Base-by-base conservation (phyloP, 2,797 vertebrate genomes). In the Cottoperca gobio region DNA sequence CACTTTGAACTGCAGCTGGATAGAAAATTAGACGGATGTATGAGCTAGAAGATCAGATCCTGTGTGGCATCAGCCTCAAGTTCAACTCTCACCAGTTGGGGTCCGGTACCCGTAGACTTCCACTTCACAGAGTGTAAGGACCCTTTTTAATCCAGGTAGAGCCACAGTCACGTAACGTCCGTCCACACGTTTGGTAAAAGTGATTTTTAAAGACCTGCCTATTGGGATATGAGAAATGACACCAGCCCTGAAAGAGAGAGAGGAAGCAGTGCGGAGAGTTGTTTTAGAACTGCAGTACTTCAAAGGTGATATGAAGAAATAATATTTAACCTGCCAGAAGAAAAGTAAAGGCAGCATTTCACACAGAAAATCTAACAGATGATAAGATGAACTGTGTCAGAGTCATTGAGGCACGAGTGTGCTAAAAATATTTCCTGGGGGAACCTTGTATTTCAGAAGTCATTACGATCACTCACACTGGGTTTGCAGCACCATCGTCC, bases 51-150 rank as follows among this genome's bases (percentile, higher is more conserved):
- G 6, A 16, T 37, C 1, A n/a, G n/a, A n/a, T n/a, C n/a, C n/a
- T n/a, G n/a, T n/a, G n/a, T n/a, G n/a, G n/a, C n/a, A n/a, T n/a
- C n/a, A n/a, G n/a, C n/a, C n/a, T n/a, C n/a, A n/a, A n/a, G n/a
- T n/a, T n/a, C 21, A 6, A 3, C 11, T 40, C 73, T 76, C 66
- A 86, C 84, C 78, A 0, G 79, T 86, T 40, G 80, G 78, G 9
- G 78, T 72, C 0, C 2, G 78, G 43, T 86, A 86, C 19, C 87
- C 87, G 1, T 81, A 86, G 66, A 88, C 80, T 6, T 86, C 84
- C 14, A 88, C 87, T 45, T 88, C 84, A 0, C 87, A 88, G 37
- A 88, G 23, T 3, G 75, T 78, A 0, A 88, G 72, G 4, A 1
- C 0, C 17, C 0, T 54, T 0, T 0, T 0, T 2, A 4, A 0